Conservation (phyloP, 2,797 vertebrate species). For the Anableps anableps region DNA sequence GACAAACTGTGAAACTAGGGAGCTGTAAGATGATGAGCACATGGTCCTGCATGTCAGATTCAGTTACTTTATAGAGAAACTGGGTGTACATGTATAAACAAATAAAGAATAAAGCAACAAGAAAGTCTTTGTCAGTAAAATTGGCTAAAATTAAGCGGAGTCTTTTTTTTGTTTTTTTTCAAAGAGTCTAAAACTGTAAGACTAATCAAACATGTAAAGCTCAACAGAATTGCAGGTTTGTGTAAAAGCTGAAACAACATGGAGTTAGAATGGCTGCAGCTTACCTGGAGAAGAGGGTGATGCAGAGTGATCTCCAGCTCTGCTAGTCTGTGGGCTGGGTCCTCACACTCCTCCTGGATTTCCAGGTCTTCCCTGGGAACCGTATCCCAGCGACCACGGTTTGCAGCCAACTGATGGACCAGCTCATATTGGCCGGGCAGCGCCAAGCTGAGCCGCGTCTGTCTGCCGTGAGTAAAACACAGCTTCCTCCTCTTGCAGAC, state of each 20-base stretch:
- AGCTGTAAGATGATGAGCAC: not conserved
- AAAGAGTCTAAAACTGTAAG: not conserved
- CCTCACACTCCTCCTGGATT: conserved; percentile 87
- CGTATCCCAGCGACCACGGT: conserved; percentile 93
- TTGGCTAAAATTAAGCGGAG: not conserved
- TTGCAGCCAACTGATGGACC: conserved; percentile 90
- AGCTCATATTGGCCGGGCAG: conserved; percentile 96
- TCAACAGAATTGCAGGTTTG: not conserved
- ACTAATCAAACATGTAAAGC: not conserved
- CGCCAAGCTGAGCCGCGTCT: conserved; percentile 88
- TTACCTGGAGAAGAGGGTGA: conserved; percentile 91
- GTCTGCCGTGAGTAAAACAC: conserved; percentile 90
- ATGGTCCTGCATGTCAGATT: not conserved
- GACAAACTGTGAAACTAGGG: not conserved
- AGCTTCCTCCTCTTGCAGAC: conserved; percentile 90
- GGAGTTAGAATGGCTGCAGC: not conserved
- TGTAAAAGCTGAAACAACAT: not conserved
- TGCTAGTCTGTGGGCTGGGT: conserved; percentile 88
- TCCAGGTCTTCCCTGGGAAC: conserved; percentile 93
- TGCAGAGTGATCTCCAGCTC: conserved; percentile 96
- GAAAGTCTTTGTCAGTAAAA: not conserved
- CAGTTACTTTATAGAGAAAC: not conserved
- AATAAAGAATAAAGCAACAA: not conserved
- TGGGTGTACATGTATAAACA: not conserved
- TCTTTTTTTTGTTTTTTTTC: too few relatives aligned